phyloP scores from a whole-genome alignment of 2,797 vertebrate genomes.

The Melopsittacus undulatus region DNA sequence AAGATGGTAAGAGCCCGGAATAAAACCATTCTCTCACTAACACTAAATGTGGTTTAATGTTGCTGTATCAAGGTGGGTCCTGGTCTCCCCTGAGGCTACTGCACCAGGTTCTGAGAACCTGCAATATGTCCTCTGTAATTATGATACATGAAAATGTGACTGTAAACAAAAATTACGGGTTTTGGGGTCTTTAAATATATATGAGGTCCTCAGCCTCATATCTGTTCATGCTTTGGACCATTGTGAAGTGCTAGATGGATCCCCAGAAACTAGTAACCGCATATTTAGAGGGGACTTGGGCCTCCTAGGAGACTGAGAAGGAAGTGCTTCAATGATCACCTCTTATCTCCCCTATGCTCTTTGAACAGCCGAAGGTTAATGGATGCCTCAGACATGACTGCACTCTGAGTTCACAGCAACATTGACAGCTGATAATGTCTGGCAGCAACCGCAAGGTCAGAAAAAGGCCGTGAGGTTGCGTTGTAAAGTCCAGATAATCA shows the following conservation, averaged over 20 bases:
- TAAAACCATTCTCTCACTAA: not conserved
- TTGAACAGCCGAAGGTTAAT: not conserved
- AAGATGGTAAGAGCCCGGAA: not conserved
- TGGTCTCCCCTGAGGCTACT: not conserved
- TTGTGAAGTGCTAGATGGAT: not conserved
- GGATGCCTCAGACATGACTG: not conserved
- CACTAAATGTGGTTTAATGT: not conserved
- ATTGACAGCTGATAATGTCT: not conserved
- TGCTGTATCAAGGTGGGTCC: rapidly evolving
- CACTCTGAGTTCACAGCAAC: not conserved
- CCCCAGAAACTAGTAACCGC: not conserved
- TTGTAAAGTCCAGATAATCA: not conserved
- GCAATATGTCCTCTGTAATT: not conserved
- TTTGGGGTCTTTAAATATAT: not conserved
- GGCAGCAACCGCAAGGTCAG: not conserved
- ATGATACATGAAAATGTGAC: not conserved
- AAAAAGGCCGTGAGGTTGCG: not conserved
- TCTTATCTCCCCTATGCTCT: not conserved
- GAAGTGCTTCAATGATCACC: not conserved
- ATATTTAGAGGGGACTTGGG: not conserved
- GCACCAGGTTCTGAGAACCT: not conserved
- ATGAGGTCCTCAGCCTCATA: not conserved
- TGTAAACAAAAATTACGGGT: not conserved
- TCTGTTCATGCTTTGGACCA: rapidly evolving
- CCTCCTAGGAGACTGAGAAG: not conserved